Conservation (phyloP, 2,797 vertebrate species). For the Spinus pinus region DNA sequence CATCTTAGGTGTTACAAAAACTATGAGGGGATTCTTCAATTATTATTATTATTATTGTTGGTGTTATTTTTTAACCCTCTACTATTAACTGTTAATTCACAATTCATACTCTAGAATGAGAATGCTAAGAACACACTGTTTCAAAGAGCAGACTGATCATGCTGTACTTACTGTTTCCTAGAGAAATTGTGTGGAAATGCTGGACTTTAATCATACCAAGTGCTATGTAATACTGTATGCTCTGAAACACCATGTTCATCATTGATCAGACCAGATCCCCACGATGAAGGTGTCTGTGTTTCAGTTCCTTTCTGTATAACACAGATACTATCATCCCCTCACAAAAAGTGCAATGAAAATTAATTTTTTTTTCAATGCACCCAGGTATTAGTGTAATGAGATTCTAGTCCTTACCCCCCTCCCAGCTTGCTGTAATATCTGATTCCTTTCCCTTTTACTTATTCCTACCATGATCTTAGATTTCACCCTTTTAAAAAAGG, state of each 20-base stretch:
- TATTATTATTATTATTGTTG: not conserved
- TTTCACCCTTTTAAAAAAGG: not conserved
- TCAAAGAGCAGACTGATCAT: not conserved
- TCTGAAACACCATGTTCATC: not conserved
- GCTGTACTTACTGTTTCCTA: not conserved
- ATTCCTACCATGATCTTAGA: not conserved
- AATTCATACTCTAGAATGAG: not conserved
- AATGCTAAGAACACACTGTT: not conserved
- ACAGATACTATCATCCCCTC: not conserved
- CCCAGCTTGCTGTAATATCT: not conserved
- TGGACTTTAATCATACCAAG: not conserved
- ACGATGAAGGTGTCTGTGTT: not conserved
- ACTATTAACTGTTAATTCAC: not conserved
- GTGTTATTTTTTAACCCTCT: not conserved
- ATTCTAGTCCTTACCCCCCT: not conserved
- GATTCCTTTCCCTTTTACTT: not conserved
- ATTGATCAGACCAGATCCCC: not conserved
- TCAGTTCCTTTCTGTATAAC: not conserved
- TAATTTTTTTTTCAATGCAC: not conserved
- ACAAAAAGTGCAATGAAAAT: not conserved
- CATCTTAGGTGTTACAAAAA: not conserved
- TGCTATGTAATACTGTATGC: not conserved
- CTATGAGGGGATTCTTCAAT: not conserved
- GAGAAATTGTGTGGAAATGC: not conserved
- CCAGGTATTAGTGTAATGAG: not conserved